A percentile compares a stretch with the other conserved stretches of the same genome.
These are phyloP conservation scores for Silurus meridionalis DNA, from an alignment of 2,113 vertebrate genomes.

Conservation along the genomic window DNA sequence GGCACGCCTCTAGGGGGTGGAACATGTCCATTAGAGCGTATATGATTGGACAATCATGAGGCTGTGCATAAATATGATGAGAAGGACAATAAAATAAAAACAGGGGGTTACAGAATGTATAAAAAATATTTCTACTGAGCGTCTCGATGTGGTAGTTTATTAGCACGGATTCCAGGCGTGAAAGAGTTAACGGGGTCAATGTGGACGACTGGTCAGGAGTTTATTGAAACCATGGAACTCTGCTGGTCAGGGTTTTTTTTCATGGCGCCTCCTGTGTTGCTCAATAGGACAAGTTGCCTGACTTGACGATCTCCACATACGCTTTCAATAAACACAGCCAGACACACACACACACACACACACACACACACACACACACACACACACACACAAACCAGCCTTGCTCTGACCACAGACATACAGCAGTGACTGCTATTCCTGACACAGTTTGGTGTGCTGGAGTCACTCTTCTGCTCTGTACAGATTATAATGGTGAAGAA, in stretches of 20 bases:
- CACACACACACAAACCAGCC: background rate
- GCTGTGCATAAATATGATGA: background rate
- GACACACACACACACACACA: background rate
- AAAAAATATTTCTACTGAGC: background rate
- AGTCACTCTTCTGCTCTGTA: background rate
- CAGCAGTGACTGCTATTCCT: slow-evolving; percentile 16
- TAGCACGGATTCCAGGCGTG: background rate
- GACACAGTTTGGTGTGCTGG: background rate
- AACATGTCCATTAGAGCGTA: background rate
- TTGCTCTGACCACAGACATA: slow-evolving; percentile 17
- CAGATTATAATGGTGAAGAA: background rate
- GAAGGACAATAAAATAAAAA: background rate
- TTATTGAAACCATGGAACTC: slow-evolving; percentile 33
- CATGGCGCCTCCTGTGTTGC: slow-evolving; percentile 1
- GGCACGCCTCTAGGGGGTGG: background rate
- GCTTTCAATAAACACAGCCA: slow-evolving; percentile 48
- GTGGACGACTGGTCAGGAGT: background rate
- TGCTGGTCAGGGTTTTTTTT: slow-evolving; percentile 11
- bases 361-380: slow-evolving; percentile 3
- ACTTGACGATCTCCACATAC: slow-evolving; percentile 45
- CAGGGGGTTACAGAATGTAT: background rate
- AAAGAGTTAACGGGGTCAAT: background rate
- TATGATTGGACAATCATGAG: background rate
- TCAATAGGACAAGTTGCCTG: slow-evolving; percentile 20
- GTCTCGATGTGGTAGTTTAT: background rate